A percentile compares a stretch with the other conserved stretches of the same genome.
Evolutionary conservation across 1,140 invertebrate genomes (phyloP).

Genomic region (Pseudoatta argentina): DNA sequence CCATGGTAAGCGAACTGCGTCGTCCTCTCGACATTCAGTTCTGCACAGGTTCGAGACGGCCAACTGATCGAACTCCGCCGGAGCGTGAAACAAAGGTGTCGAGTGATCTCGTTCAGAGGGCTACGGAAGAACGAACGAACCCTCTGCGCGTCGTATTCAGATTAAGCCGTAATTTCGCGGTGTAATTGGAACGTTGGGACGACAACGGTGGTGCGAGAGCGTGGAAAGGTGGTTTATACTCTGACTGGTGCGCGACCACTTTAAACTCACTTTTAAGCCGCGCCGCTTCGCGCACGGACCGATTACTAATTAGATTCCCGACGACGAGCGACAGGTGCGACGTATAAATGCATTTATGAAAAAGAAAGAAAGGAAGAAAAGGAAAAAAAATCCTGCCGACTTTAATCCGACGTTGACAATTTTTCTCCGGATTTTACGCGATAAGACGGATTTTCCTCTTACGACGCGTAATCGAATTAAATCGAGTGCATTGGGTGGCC

Average conservation of each 20-base stretch:
- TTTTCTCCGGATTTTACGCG: slow-evolving; percentile 49
- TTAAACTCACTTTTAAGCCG: slow-evolving; percentile 68
- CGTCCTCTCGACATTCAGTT: slow-evolving; percentile 21
- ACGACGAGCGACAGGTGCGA: slow-evolving; percentile 17
- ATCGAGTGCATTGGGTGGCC: slow-evolving; percentile 70
- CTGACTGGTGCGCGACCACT: slow-evolving; percentile 29
- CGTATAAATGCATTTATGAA: slow-evolving; percentile 8
- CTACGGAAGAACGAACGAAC: slow-evolving; percentile 15
- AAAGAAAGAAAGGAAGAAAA: not conserved
- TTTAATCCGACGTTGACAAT: slow-evolving; percentile 44
- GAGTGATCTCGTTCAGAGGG: slow-evolving; percentile 59
- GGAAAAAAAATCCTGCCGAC: slow-evolving; percentile 10
- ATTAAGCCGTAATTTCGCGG: slow-evolving; percentile 73
- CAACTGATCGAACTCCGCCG: slow-evolving; percentile 67
- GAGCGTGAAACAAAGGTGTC: slow-evolving; percentile 73
- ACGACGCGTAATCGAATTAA: slow-evolving; percentile 67
- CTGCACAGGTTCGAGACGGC: slow-evolving; percentile 24
- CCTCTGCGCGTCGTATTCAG: slow-evolving; percentile 59
- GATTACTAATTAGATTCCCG: slow-evolving; percentile 69
- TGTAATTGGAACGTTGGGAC: slow-evolving; percentile 71
- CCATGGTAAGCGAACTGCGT: slow-evolving; percentile 4
- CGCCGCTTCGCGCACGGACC: not conserved
- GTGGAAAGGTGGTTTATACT: slow-evolving; percentile 48
- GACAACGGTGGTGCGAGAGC: slow-evolving; percentile 46
- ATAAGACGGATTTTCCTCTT: slow-evolving; percentile 50